These are phyloP conservation scores for Calephelis perditalis DNA, from an alignment of 2,888 invertebrate genomes.

Conservation along the genomic window DNA sequence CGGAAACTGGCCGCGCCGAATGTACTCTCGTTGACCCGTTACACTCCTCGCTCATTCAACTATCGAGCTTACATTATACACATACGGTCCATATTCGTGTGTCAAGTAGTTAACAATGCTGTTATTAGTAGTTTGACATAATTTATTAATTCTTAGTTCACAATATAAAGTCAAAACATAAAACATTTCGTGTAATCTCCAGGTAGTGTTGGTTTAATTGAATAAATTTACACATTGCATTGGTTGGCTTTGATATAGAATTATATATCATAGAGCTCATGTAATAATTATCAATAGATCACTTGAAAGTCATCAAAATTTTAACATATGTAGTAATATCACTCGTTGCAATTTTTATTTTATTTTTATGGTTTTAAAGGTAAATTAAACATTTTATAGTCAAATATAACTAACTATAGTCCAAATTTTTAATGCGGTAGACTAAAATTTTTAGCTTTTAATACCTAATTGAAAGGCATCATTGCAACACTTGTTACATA, in stretches of 20 bases:
- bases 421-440: no score
- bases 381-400: no score
- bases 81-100: background rate
- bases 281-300: no score
- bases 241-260: background rate
- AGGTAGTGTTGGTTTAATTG: background rate
- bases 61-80: background rate
- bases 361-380: no score
- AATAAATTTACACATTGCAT: background rate
- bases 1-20: background rate
- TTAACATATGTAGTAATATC: no score
- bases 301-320: no score
- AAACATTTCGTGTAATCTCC: slow-evolving; percentile 2
- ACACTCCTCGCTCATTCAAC: background rate
- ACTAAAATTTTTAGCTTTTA: no score
- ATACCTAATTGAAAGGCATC: no score
- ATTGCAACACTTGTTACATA: no score
- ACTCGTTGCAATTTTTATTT: no score
- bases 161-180: slow-evolving; percentile 6
- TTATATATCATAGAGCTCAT: no score
- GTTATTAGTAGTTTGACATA: slow-evolving; percentile 3
- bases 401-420: no score
- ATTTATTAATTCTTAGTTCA: slow-evolving; percentile 1
- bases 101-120: background rate
- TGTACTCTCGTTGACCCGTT: background rate